Conservation (phyloP, 2,113 vertebrate genomes). For the Candoia aspera region DNA sequence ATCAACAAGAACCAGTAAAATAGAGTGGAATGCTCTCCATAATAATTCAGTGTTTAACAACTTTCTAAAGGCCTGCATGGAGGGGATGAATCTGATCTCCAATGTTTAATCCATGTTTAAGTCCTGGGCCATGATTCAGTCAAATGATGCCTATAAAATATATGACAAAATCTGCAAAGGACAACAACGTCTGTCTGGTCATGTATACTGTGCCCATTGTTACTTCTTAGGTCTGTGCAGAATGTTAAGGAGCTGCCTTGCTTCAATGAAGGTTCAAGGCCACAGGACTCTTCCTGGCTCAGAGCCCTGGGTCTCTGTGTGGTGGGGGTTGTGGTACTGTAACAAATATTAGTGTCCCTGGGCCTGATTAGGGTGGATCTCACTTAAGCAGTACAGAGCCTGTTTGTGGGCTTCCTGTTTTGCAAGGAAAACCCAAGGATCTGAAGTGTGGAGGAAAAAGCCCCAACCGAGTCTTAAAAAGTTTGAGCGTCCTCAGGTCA, state of each 20-base stretch:
- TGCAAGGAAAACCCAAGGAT: neutral
- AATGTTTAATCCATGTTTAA: neutral
- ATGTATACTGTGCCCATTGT: neutral
- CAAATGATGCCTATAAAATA: neutral
- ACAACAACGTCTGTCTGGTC: neutral
- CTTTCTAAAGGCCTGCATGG: neutral
- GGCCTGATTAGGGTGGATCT: constrained; percentile 15
- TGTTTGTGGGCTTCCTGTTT: neutral
- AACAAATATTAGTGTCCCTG: neutral
- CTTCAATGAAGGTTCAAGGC: neutral
- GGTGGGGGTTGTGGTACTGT: neutral
- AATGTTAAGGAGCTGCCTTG: neutral
- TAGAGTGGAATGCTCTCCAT: neutral
- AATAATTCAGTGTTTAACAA: neutral
- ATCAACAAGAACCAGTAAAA: neutral
- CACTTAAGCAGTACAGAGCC: neutral
- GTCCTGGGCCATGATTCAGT: neutral
- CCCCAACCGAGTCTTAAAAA: neutral
- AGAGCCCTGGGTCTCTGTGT: neutral
- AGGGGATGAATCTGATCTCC: neutral
- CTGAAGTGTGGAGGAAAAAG: neutral
- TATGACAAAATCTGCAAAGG: neutral
- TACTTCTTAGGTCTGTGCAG: neutral
- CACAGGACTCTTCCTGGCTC: neutral
- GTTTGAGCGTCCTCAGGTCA: constrained; percentile 17